Conservation (phyloP, 53 echinoderm and acorn worm species). For the Glandiceps talaboti region DNA sequence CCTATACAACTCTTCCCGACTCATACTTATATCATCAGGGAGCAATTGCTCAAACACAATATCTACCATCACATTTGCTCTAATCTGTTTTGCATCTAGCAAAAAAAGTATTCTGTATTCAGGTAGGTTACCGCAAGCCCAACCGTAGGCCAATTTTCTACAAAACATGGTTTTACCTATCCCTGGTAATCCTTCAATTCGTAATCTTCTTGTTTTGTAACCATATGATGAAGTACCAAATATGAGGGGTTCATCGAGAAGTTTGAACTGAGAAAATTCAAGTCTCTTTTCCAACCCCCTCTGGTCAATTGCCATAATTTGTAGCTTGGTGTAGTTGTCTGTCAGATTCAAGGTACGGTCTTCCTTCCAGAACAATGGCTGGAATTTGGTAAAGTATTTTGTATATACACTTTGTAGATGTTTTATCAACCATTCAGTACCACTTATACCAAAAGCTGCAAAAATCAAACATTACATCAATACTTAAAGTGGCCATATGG, state of each 20-base stretch:
- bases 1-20: neutral
- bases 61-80: neutral
- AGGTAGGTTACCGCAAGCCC: neutral
- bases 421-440: neutral
- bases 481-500: too few species aligned
- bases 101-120: too few species aligned
- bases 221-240: too few species aligned
- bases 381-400: neutral
- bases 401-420: neutral
- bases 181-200: conserved; percentile 1
- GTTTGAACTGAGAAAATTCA: too few species aligned
- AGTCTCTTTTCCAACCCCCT: neutral
- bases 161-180: conserved; percentile 3
- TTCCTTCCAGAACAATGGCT: neutral
- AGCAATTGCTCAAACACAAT: neutral
- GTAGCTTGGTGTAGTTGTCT: neutral
- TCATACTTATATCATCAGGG: neutral
- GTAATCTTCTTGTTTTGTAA: neutral
- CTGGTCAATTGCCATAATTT: neutral
- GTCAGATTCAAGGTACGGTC: neutral
- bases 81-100: neutral
- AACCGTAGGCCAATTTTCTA: conserved; percentile 5
- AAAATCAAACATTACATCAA: too few species aligned
- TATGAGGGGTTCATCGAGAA: too few species aligned
- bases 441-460: too few species aligned